phyloP scores from a whole-genome alignment of 2,113 vertebrate species.

The Actenoides lindsayi region DNA sequence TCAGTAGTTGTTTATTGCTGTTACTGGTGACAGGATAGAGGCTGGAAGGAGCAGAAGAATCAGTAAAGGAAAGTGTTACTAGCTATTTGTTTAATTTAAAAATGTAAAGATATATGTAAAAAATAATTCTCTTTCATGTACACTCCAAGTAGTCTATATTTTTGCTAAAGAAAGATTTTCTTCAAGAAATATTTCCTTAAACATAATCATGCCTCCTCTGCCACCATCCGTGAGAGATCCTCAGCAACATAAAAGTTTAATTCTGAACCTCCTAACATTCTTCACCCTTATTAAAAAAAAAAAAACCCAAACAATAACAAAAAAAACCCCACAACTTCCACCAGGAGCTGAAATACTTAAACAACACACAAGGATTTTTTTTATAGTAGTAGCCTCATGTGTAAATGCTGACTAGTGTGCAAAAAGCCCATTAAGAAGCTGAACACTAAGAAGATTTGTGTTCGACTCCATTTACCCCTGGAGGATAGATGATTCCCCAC shows the following conservation, averaged over 20 bases:
- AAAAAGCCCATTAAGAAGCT: conserved; percentile 4
- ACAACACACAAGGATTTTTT: neutral
- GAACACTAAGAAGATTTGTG: conserved; percentile 17
- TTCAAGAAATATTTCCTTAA: neutral
- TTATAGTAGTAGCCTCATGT: neutral
- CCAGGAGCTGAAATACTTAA: neutral
- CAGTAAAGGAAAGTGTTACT: neutral
- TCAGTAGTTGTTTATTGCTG: neutral
- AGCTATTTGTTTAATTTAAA: neutral
- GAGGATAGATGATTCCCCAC: neutral
- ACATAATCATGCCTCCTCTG: neutral
- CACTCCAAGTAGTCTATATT: neutral
- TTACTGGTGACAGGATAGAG: neutral
- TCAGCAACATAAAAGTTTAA: neutral
- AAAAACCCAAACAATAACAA: neutral
- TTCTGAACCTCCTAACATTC: neutral
- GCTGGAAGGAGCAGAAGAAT: neutral
- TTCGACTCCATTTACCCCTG: neutral
- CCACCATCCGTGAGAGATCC: neutral
- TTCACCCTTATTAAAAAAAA: neutral
- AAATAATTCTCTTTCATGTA: neutral
- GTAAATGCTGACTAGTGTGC: neutral
- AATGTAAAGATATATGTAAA: neutral
- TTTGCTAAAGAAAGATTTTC: neutral
- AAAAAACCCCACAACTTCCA: neutral